Percentiles rank a stretch among this genome's conserved stretches.
phyloP scores from a whole-genome alignment of 2,113 vertebrate species.

The Cromileptes altivelis region DNA sequence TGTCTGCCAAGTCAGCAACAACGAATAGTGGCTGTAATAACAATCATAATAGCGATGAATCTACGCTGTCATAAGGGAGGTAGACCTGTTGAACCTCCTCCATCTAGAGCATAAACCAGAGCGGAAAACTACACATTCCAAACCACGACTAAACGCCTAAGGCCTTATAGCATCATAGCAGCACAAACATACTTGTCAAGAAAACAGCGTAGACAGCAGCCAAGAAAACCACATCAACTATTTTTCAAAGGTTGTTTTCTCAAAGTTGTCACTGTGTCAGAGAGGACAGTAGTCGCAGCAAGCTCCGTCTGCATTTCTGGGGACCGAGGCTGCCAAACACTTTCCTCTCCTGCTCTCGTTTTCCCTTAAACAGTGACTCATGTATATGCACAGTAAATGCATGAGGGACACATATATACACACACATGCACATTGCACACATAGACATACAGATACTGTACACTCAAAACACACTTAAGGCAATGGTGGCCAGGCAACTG shows the following conservation, averaged over 20 bases:
- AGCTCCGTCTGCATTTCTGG: slow-evolving; percentile 3
- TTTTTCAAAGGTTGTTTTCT: slow-evolving; percentile 32
- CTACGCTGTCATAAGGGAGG: slow-evolving; percentile 34
- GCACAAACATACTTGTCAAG: slow-evolving; percentile 43
- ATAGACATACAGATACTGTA: slow-evolving; percentile 46
- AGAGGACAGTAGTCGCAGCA: slow-evolving; percentile 1
- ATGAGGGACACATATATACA: slow-evolving; percentile 23
- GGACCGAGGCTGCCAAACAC: not conserved
- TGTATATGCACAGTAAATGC: slow-evolving; percentile 24
- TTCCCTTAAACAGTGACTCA: slow-evolving; percentile 52
- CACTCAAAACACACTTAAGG: slow-evolving; percentile 76
- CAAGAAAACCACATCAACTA: slow-evolving; percentile 30
- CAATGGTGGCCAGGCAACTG: slow-evolving; percentile 80
- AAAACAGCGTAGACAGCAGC: slow-evolving; percentile 24
- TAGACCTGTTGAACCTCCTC: slow-evolving; percentile 52
- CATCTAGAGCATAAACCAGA: slow-evolving; percentile 26
- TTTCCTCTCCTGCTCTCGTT: slow-evolving; percentile 28
- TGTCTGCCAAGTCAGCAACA: slow-evolving; percentile 38
- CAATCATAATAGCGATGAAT: slow-evolving; percentile 55
- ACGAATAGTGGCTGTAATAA: slow-evolving; percentile 29
- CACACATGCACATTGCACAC: not conserved
- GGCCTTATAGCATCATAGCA: slow-evolving; percentile 51
- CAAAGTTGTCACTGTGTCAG: slow-evolving; percentile 24
- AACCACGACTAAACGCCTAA: slow-evolving; percentile 46
- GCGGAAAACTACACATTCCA: slow-evolving; percentile 38